These are phyloP conservation scores for Sarcoramphus papa DNA, from an alignment of 2,797 vertebrate genomes.

Conservation along the genomic window DNA sequence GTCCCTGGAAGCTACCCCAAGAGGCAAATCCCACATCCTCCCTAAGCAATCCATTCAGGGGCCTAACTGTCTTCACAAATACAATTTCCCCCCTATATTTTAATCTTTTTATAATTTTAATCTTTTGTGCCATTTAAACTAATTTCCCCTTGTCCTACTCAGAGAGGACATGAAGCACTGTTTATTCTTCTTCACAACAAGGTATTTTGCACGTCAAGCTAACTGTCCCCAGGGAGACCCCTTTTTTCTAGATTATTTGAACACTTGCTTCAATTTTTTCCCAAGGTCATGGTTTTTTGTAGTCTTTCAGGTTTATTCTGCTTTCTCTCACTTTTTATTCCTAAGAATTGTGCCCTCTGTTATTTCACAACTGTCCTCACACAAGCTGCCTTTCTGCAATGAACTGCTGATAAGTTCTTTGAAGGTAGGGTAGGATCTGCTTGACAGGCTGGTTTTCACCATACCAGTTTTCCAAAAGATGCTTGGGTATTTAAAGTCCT, in stretches of 20 bases:
- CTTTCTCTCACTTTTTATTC: background rate
- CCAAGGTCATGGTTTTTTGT: background rate
- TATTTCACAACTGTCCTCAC: background rate
- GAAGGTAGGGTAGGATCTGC: background rate
- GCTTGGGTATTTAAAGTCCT: background rate
- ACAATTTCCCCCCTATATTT: background rate
- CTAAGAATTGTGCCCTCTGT: background rate
- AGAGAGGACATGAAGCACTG: background rate
- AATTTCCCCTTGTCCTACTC: background rate
- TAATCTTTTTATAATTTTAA: background rate
- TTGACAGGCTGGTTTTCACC: constrained; percentile 6
- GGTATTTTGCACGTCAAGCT: background rate
- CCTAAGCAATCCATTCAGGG: background rate
- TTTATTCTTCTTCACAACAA: background rate
- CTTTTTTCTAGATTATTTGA: background rate
- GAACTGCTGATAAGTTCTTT: background rate
- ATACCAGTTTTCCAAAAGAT: background rate
- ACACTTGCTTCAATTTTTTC: background rate
- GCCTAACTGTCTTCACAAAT: background rate
- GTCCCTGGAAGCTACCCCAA: background rate
- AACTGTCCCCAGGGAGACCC: background rate
- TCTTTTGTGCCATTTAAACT: background rate
- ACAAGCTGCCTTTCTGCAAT: background rate
- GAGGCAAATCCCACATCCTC: background rate
- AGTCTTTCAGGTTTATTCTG: background rate